A percentile compares a stretch with the other conserved stretches of the same genome.
Conservation (phyloP, 2,797 vertebrate genomes). For the Limnodromus scolopaceus region DNA sequence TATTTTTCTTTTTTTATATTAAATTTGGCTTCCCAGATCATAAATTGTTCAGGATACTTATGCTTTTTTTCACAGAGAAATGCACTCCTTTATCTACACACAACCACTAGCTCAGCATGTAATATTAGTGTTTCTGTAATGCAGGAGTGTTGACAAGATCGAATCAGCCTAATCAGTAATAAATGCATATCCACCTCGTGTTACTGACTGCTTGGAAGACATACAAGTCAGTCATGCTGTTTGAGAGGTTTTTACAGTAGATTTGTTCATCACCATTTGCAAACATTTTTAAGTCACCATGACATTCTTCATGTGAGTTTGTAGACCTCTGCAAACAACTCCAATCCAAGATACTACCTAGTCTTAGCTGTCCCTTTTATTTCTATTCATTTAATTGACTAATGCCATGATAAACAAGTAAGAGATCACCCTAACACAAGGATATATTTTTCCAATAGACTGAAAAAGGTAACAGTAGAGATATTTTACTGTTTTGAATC, state of each 20-base stretch:
- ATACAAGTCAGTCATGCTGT: neutral
- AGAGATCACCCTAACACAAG: neutral
- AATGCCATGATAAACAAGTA: neutral
- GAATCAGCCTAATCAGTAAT: neutral
- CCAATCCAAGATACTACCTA: neutral
- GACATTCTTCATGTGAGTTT: neutral
- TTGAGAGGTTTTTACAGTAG: neutral
- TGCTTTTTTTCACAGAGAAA: neutral
- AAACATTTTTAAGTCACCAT: neutral
- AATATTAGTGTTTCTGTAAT: neutral
- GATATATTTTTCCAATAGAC: neutral
- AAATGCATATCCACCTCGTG: neutral
- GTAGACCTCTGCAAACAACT: neutral
- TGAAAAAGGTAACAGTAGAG: neutral
- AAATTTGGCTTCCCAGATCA: neutral
- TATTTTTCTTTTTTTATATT: neutral
- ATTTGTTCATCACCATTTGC: neutral
- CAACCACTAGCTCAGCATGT: fast-evolving
- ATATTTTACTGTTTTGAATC: neutral
- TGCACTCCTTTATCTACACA: neutral
- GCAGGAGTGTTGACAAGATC: neutral
- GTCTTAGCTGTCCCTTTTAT: neutral
- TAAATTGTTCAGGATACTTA: neutral
- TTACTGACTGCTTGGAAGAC: neutral
- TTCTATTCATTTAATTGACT: neutral